These are phyloP conservation scores for Trichogramma dendrolimi DNA, from an alignment of 2,888 invertebrate species.

Conservation along the genomic window DNA sequence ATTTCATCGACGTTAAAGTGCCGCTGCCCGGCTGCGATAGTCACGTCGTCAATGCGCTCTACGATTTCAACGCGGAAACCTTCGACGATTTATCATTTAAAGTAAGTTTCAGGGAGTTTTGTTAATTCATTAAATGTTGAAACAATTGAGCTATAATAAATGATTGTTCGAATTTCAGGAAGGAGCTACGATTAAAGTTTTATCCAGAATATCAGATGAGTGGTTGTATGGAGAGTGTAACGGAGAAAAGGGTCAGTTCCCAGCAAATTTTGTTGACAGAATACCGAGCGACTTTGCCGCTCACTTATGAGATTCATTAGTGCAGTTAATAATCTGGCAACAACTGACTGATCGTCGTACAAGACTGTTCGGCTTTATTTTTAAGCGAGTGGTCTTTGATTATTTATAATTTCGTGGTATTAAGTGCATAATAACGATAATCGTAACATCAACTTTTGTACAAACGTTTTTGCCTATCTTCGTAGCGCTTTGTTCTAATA, in stretches of 20 bases:
- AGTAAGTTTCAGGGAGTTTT: constrained; percentile 44
- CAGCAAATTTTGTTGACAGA: constrained; percentile 69
- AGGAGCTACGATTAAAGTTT: constrained; percentile 62
- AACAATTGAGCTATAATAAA: constrained; percentile 1
- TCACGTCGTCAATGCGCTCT: constrained; percentile 63
- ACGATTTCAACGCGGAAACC: constrained; percentile 66
- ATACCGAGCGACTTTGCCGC: constrained; percentile 52
- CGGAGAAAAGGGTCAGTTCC: constrained; percentile 71
- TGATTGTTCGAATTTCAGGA: constrained; percentile 50
- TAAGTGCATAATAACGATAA: constrained; percentile 8
- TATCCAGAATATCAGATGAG: constrained; percentile 68
- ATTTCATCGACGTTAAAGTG: constrained; percentile 72
- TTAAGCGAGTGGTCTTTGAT: constrained; percentile 2
- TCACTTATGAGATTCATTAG: constrained; percentile 21
- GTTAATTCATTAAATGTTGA: not conserved
- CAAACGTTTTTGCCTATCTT: constrained; percentile 7
- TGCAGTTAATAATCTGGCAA: constrained; percentile 6
- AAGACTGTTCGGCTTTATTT: constrained; percentile 17
- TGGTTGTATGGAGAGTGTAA: constrained; percentile 74
- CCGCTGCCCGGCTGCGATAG: constrained; percentile 56
- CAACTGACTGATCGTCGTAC: constrained; percentile 12
- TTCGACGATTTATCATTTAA: constrained; percentile 58
- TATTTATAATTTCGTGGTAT: constrained; percentile 20
- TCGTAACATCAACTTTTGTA: constrained; percentile 17
- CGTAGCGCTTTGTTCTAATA: not conserved